Evolutionary conservation across 2,797 vertebrate species (phyloP).

Genomic region (Syngnathus rostellatus): DNA sequence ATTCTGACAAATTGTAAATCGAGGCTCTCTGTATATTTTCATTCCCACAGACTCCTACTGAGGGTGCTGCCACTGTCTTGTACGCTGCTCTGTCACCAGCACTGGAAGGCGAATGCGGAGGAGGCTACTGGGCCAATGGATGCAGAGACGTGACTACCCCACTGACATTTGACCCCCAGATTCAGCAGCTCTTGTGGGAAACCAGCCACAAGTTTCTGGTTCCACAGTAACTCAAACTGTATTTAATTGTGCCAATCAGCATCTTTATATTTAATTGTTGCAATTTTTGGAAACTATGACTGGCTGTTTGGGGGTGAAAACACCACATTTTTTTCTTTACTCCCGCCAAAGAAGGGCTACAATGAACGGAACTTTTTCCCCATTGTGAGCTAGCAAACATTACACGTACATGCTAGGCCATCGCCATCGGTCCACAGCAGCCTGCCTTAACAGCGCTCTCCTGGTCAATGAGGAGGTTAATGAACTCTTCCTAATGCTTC

Average conservation of each 20-base stretch:
- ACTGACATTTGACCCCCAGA: slow-evolving; percentile 58
- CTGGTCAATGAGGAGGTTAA: not conserved
- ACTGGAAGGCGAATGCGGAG: slow-evolving; percentile 69
- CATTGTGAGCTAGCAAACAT: slow-evolving; percentile 32
- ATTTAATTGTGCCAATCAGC: slow-evolving; percentile 13
- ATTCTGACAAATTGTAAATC: too few species aligned
- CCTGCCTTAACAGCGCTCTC: slow-evolving; percentile 37
- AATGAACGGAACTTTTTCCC: slow-evolving; percentile 23
- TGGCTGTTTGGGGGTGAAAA: slow-evolving; percentile 23
- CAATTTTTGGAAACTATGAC: slow-evolving; percentile 35
- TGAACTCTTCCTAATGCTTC: not conserved
- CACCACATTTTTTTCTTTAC: slow-evolving; percentile 8
- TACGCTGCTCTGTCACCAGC: slow-evolving; percentile 66
- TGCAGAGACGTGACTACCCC: slow-evolving; percentile 61
- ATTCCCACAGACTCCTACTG: slow-evolving; percentile 69
- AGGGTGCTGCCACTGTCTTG: slow-evolving; percentile 75
- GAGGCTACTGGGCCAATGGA: slow-evolving; percentile 77
- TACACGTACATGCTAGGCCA: slow-evolving; percentile 3
- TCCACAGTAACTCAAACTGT: slow-evolving; percentile 33
- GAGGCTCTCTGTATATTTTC: not conserved
- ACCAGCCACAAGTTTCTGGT: slow-evolving; percentile 67
- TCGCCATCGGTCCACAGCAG: slow-evolving; percentile 3
- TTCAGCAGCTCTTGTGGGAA: slow-evolving; percentile 77
- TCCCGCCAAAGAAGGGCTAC: slow-evolving; percentile 48
- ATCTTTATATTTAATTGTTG: slow-evolving; percentile 7